Percentiles rank a stretch among this genome's conserved stretches.
phyloP scores from a whole-genome alignment of 2,113 vertebrate genomes.

The cat (Felis catus) region DNA sequence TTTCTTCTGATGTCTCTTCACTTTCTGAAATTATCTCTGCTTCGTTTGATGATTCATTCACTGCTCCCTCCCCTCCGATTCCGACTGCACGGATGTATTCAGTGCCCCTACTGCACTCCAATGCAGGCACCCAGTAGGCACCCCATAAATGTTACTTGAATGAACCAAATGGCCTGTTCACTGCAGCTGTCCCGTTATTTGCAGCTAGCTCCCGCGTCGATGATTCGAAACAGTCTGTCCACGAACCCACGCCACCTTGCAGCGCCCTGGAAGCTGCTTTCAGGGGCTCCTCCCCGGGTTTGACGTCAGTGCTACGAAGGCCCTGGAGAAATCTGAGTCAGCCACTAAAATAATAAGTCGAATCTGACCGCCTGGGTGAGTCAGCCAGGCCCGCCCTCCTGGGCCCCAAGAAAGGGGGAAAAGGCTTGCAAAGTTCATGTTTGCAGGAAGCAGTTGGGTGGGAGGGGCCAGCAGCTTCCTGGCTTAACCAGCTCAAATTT shows the following conservation, averaged over 20 bases:
- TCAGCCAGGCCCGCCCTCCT: not conserved
- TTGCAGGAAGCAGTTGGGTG: not conserved
- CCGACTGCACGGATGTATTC: not conserved
- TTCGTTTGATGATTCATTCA: not conserved
- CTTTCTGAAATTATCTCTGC: not conserved
- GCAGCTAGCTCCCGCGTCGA: not conserved
- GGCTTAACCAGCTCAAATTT: accelerated
- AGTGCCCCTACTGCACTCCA: accelerated
- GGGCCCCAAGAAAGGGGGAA: not conserved
- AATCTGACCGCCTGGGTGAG: not conserved
- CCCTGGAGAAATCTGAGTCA: not conserved
- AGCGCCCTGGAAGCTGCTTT: not conserved
- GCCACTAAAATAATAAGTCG: not conserved
- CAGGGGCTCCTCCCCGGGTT: not conserved
- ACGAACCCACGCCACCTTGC: accelerated
- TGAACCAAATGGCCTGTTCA: not conserved
- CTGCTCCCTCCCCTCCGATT: accelerated
- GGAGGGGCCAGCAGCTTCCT: not conserved
- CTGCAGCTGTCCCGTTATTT: not conserved
- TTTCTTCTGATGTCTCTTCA: not conserved
- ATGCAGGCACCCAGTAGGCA: not conserved
- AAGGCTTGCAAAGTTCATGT: not conserved
- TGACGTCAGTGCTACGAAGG: not conserved
- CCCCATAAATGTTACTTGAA: not conserved
- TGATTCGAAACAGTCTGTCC: not conserved